phyloP scores from a whole-genome alignment of 2,113 vertebrate genomes.

The Oriolus oriolus region DNA sequence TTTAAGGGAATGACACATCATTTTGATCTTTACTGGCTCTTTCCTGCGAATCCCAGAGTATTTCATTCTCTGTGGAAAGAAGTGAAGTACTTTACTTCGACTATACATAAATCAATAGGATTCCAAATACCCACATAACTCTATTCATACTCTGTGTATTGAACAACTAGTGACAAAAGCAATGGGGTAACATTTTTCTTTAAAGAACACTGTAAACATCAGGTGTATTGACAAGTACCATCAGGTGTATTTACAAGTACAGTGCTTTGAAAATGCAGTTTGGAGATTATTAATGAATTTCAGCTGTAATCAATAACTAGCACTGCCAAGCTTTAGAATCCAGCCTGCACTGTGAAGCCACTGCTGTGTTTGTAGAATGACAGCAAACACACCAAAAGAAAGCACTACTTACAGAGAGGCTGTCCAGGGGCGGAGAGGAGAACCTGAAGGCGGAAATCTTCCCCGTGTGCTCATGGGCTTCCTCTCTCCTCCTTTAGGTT shows the following conservation, averaged over 20 bases:
- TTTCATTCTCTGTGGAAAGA: not conserved
- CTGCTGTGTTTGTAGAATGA: not conserved
- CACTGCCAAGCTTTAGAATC: not conserved
- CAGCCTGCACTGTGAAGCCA: not conserved
- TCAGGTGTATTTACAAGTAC: not conserved
- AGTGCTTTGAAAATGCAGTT: not conserved
- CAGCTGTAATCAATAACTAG: not conserved
- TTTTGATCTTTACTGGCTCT: not conserved
- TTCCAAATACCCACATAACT: not conserved
- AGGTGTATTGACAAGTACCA: not conserved
- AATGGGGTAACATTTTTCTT: not conserved
- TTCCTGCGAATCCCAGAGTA: not conserved
- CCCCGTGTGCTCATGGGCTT: not conserved
- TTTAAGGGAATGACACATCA: not conserved
- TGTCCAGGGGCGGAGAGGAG: not conserved
- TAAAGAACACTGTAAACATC: not conserved
- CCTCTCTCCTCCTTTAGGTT: not conserved
- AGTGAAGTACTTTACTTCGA: not conserved
- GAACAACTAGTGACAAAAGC: not conserved
- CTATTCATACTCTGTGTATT: not conserved
- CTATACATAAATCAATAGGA: not conserved
- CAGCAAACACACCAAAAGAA: not conserved
- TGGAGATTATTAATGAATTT: not conserved
- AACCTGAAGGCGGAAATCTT: not conserved
- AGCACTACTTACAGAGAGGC: slow-evolving; percentile 41